Conservation (phyloP, 2,888 invertebrate genomes). For the Drosophila demipolita region DNA sequence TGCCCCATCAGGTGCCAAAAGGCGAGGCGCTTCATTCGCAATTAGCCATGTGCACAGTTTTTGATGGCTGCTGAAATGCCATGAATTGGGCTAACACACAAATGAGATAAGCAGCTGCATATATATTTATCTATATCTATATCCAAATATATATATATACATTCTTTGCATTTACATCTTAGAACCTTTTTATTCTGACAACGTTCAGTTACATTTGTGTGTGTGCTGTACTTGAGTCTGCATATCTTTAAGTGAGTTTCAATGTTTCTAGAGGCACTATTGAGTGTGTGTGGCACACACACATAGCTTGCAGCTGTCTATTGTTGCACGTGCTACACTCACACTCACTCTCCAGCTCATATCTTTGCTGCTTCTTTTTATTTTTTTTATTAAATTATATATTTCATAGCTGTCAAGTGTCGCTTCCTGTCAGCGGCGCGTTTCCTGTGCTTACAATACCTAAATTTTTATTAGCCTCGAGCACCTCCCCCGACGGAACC, state of each 20-base stretch:
- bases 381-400: slow-evolving; percentile 45
- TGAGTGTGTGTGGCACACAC: slow-evolving; percentile 8
- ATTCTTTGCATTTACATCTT: not conserved
- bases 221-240: slow-evolving; percentile 19
- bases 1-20: slow-evolving; percentile 79
- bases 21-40: slow-evolving; percentile 76
- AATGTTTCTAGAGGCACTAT: slow-evolving; percentile 27
- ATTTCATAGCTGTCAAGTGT: slow-evolving; percentile 75
- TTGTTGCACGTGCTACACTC: slow-evolving; percentile 25
- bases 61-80: slow-evolving; percentile 62
- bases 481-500: not conserved
- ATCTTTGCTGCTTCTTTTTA: slow-evolving; percentile 18
- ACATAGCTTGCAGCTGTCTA: slow-evolving; percentile 35
- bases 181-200: not conserved
- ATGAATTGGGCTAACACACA: slow-evolving; percentile 45
- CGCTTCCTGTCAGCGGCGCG: slow-evolving; percentile 64
- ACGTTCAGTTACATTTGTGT: not conserved
- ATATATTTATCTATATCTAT: not conserved
- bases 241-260: slow-evolving; percentile 40
- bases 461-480: slow-evolving; percentile 70
- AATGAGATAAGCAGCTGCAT: slow-evolving; percentile 54
- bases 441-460: slow-evolving; percentile 62
- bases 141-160: not conserved
- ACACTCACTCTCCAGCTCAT: slow-evolving; percentile 17
- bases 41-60: slow-evolving; percentile 72